Evolutionary conservation across 2,113 vertebrate species (phyloP).

Genomic region (Dasyurus viverrinus): DNA sequence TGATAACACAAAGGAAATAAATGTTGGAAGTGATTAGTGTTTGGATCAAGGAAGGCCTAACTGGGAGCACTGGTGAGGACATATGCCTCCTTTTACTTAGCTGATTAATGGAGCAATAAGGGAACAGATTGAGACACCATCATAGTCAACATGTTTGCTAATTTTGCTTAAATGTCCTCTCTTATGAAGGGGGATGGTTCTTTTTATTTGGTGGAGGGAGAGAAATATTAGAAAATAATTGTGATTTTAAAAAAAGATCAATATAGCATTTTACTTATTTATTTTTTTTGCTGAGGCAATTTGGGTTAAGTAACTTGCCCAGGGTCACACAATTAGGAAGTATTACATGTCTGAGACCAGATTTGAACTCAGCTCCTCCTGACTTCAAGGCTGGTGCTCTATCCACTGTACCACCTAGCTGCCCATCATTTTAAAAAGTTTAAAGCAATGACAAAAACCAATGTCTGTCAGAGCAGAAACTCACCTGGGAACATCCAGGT

Average conservation of each 20-base stretch:
- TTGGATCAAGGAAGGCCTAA: too few relatives aligned
- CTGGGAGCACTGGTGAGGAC: too few relatives aligned
- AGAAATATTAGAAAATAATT: background rate
- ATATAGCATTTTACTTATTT: background rate
- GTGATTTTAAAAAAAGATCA: background rate
- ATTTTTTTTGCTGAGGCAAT: too few relatives aligned
- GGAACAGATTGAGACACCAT: too few relatives aligned
- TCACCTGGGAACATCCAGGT: background rate
- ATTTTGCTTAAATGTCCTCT: background rate
- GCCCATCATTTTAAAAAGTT: background rate
- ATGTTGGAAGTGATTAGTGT: background rate
- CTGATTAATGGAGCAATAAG: too few relatives aligned
- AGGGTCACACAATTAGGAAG: too few relatives aligned
- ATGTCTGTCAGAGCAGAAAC: background rate
- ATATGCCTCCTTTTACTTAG: too few relatives aligned
- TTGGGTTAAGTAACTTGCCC: too few relatives aligned
- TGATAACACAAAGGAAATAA: background rate
- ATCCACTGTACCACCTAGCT: too few relatives aligned
- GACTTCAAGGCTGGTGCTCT: too few relatives aligned
- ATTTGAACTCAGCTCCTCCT: too few relatives aligned
- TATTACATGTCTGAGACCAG: too few relatives aligned
- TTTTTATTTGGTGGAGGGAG: background rate
- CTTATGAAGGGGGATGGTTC: background rate
- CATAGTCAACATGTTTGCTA: background rate
- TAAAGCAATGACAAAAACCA: background rate